Conservation (phyloP, 2,113 vertebrate genomes). For the Colistium nudipinnis region DNA sequence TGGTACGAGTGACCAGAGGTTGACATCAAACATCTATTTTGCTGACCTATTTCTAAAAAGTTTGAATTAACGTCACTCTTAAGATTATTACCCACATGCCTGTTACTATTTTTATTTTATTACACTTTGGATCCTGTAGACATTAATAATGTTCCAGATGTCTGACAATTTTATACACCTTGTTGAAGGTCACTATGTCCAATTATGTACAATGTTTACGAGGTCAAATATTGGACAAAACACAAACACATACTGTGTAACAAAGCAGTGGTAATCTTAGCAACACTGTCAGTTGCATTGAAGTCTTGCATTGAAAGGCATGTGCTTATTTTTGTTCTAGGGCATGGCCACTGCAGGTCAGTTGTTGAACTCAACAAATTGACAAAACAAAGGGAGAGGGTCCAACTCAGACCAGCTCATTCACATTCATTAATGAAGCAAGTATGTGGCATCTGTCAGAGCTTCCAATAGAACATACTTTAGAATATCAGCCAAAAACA, state of each 20-base stretch:
- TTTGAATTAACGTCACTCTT: too few relatives aligned
- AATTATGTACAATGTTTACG: too few relatives aligned
- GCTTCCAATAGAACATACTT: constrained; percentile 1
- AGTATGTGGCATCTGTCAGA: constrained; percentile 18
- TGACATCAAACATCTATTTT: too few relatives aligned
- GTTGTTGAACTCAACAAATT: not conserved
- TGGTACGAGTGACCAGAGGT: too few relatives aligned
- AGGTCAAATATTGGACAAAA: too few relatives aligned
- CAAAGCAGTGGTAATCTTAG: too few relatives aligned
- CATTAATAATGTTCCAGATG: not conserved
- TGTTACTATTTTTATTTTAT: constrained; percentile 11
- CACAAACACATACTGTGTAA: too few relatives aligned
- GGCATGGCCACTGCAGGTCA: not conserved
- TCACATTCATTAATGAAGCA: constrained; percentile 25
- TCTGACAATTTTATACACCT: not conserved
- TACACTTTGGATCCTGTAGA: not conserved
- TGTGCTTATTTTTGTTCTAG: too few relatives aligned
- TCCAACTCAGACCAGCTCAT: not conserved
- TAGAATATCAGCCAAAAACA: not conserved
- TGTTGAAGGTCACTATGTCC: not conserved
- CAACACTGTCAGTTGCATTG: too few relatives aligned
- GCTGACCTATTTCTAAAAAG: too few relatives aligned
- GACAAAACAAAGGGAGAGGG: not conserved
- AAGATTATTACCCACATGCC: constrained; percentile 3
- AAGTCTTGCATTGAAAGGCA: too few relatives aligned